These are phyloP conservation scores for Acanthosepion lycidas DNA, from an alignment of 2,888 invertebrate species.

Conservation along the genomic window DNA sequence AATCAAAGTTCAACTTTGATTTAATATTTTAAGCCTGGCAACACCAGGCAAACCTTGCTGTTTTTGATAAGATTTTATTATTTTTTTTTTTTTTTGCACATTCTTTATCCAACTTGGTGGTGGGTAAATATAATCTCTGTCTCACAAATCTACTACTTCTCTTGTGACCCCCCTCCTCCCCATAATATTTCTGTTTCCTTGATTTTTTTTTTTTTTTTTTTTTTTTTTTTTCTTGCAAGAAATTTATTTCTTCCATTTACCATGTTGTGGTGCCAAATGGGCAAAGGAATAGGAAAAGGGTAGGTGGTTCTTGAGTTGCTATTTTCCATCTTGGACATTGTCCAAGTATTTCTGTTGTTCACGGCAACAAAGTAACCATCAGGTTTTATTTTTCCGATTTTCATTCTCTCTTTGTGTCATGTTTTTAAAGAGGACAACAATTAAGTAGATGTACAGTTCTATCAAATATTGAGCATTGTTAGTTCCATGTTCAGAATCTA, in stretches of 20 bases:
- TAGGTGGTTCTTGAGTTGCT: neutral
- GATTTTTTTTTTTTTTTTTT: no score
- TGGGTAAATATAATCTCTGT: neutral
- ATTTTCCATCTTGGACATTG: neutral
- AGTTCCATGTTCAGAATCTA: neutral
- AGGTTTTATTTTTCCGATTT: neutral
- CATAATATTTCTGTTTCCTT: neutral
- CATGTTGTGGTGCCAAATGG: neutral
- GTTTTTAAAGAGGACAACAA: neutral
- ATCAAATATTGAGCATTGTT: neutral
- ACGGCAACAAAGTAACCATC: neutral
- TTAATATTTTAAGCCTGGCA: neutral
- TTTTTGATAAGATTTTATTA: neutral
- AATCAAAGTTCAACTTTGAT: no score
- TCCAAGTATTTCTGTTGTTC: slow-evolving; percentile 16
- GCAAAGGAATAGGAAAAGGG: neutral
- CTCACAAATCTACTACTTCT: neutral
- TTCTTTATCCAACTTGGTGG: neutral
- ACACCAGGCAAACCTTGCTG: neutral
- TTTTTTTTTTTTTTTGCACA: neutral
- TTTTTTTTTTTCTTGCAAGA: neutral
- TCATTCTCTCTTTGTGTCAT: neutral
- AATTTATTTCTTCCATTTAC: neutral
- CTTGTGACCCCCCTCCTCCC: neutral
- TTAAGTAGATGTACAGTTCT: neutral